Evolutionary conservation across 2,113 vertebrate genomes (phyloP), one percentile per base, ranked within the genome.

Genomic region (Carassius carassius): DNA sequence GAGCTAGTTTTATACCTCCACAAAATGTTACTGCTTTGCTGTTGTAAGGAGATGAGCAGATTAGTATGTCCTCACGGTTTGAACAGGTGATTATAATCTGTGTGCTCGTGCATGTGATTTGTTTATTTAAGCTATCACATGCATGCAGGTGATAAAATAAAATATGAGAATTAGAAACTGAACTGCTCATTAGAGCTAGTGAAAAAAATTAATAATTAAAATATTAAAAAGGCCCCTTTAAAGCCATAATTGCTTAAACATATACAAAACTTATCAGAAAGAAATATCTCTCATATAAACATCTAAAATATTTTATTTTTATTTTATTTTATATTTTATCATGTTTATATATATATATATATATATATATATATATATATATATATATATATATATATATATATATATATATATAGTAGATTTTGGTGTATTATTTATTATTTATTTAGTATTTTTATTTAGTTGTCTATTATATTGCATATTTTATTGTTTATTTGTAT

Each of bases 21-120:
- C 14, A 25, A 25, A 17, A 49, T 76, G 25, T 17, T 54, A 7
- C 73, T 76, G 73, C 25, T 54, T 76, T 76, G 16, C 41, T 73
- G 41, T 47, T 47, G 41, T 82, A 47, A 65, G 5, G 29, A 83
- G 62, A 84, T 70, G 29, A 67, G 47, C 35, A 37, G 83, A 84
- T 87, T 81, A 76, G 19, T 14, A 3, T 72, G 60, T 78, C 79
- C 83, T 63, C 11, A n/a, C 6, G 54, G 65, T 85, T 87, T 58
- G 37, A 62, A 70, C 13, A 83, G 73, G 63, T 74, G n/a, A 44
- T 82, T 83, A 85, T 85, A 84, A 47, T 19, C 60, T 21, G 37
- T 35, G 67, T 67, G 54, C 23, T 63, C 73, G 56, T 67, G 41
- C 56, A 47, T 49, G n/a, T 8, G 41, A 74, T 49, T 23, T 25